Percentiles rank a stretch among this genome's conserved stretches.
Evolutionary conservation across 2,888 invertebrate genomes (phyloP).

Genomic region (Drosophila rubida): DNA sequence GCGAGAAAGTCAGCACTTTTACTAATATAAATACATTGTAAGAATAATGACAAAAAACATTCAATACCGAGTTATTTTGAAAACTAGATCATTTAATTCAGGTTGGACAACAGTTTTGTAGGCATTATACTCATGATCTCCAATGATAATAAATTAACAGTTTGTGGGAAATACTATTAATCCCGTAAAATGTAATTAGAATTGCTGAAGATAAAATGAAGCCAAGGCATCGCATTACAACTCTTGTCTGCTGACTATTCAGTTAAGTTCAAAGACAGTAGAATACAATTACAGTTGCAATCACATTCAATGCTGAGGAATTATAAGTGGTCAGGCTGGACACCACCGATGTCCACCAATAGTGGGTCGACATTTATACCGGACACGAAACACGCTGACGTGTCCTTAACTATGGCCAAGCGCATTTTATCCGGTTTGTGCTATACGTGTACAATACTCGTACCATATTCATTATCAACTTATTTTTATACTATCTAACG

Average conservation of each 20-base stretch:
- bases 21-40: too few relatives aligned
- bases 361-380: slow-evolving; percentile 10
- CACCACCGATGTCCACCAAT: slow-evolving; percentile 4
- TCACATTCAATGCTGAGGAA: slow-evolving; percentile 34
- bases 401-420: slow-evolving; percentile 62
- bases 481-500: slow-evolving; percentile 55
- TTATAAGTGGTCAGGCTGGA: slow-evolving; percentile 30
- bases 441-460: slow-evolving; percentile 25
- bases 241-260: background rate
- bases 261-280: slow-evolving; percentile 8
- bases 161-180: background rate
- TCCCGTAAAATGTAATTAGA: background rate
- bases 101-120: too few relatives aligned
- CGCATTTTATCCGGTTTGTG: slow-evolving; percentile 14
- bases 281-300: slow-evolving; percentile 23
- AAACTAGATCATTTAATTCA: too few relatives aligned
- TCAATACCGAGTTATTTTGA: too few relatives aligned
- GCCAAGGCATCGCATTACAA: background rate
- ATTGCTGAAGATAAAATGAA: too few relatives aligned
- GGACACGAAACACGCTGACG: slow-evolving; percentile 57
- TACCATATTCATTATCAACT: background rate
- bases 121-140: too few relatives aligned
- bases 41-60: too few relatives aligned
- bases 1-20: too few relatives aligned
- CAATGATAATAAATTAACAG: background rate